Percentiles rank a stretch among this genome's conserved stretches.
Conservation (phyloP, 2,888 invertebrate genomes). For the Meta bourneti region DNA sequence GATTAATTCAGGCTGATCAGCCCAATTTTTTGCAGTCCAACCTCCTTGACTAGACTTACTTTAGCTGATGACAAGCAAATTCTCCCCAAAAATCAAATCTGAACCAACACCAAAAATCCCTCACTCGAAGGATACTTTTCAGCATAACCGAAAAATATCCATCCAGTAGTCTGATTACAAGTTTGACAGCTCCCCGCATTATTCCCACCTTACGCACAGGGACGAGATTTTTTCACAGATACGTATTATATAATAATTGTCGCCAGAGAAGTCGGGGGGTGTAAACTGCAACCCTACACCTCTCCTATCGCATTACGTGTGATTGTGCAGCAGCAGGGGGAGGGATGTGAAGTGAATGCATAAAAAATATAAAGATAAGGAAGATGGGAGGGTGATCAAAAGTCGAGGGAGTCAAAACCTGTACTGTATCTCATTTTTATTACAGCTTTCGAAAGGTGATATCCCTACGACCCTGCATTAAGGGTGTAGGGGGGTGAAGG, state of each 20-base stretch:
- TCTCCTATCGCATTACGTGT: conserved; percentile 38
- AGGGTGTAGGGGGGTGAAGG: background rate
- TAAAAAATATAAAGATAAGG: conserved; percentile 1
- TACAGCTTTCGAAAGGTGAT: conserved; percentile 50
- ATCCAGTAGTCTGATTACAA: conserved; percentile 49
- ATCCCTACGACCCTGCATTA: conserved; percentile 7
- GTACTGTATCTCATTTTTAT: conserved; percentile 59
- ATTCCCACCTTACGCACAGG: background rate
- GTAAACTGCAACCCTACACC: conserved; percentile 31
- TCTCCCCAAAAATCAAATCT: too few relatives aligned
- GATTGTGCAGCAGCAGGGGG: background rate
- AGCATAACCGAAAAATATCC: conserved; percentile 19
- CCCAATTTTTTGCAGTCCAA: background rate
- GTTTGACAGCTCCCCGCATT: conserved; percentile 33
- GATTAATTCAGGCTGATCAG: too few relatives aligned
- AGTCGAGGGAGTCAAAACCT: conserved; percentile 43
- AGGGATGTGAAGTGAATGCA: too few relatives aligned
- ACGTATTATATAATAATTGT: conserved; percentile 58
- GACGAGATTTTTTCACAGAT: conserved; percentile 35
- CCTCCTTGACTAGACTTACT: too few relatives aligned
- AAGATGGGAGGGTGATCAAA: conserved; percentile 9
- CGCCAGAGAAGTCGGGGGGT: background rate
- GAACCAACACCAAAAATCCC: too few relatives aligned
- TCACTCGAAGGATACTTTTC: background rate
- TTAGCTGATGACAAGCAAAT: too few relatives aligned